These are phyloP conservation scores for Bombylius discolor DNA, from an alignment of 2,888 invertebrate genomes.

Conservation along the genomic window DNA sequence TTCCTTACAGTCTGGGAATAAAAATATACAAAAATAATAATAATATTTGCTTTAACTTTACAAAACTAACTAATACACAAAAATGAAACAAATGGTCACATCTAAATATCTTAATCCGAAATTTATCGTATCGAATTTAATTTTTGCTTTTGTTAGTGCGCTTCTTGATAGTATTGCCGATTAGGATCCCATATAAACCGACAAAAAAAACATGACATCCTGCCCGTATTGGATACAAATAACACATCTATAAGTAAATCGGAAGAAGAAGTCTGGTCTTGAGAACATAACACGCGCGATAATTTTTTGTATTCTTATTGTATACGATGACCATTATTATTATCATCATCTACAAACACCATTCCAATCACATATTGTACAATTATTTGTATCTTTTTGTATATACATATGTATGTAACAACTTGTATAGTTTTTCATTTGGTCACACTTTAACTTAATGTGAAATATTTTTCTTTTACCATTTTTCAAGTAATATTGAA, in stretches of 20 bases:
- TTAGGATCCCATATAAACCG: conserved; percentile 38
- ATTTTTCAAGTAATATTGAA: too few relatives aligned
- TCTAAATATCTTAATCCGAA: conserved; percentile 36
- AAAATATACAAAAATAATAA: too few relatives aligned
- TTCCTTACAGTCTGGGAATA: neutral
- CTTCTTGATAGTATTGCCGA: conserved; percentile 38
- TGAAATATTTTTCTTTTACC: too few relatives aligned
- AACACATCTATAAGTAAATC: neutral
- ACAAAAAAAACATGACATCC: conserved; percentile 35
- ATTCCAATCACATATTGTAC: too few relatives aligned
- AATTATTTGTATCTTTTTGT: too few relatives aligned
- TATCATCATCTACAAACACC: too few relatives aligned
- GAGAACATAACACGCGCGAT: too few relatives aligned
- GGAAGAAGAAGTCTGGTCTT: neutral
- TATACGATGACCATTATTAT: too few relatives aligned
- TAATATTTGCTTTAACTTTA: neutral
- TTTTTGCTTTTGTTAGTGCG: conserved; percentile 31
- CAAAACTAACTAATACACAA: neutral
- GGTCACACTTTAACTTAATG: too few relatives aligned
- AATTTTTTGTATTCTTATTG: too few relatives aligned
- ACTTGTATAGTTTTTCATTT: too few relatives aligned
- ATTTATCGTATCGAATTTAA: conserved; percentile 20
- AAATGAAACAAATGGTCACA: conserved; percentile 12
- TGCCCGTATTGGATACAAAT: conserved; percentile 14
- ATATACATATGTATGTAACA: too few relatives aligned